Evolutionary conservation across 2,113 vertebrate species (phyloP).

Genomic region (Eublepharis macularius): DNA sequence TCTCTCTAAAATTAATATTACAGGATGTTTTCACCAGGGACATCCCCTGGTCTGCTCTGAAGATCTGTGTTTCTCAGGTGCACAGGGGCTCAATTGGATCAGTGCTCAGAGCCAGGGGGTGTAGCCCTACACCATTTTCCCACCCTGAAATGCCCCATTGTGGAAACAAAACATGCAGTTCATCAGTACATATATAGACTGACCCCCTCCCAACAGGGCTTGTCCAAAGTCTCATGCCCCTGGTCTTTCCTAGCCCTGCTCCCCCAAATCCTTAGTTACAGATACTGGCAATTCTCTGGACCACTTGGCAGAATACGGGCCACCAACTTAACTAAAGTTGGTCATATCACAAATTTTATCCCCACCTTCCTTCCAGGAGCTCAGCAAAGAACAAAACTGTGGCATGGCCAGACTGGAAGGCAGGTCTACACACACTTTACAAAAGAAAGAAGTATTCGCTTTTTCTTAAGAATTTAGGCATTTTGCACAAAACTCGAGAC

Average conservation of each 20-base stretch:
- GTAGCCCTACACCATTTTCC: no score
- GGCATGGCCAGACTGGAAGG: not conserved
- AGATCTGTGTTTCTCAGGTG: no score
- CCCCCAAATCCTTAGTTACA: not conserved
- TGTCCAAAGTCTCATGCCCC: not conserved
- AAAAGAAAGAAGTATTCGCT: not conserved
- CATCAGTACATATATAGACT: no score
- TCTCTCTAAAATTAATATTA: no score
- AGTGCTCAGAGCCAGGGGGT: no score
- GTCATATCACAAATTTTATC: not conserved
- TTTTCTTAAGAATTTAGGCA: not conserved
- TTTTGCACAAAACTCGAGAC: not conserved
- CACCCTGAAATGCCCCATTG: no score
- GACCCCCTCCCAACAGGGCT: not conserved
- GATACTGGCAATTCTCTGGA: not conserved
- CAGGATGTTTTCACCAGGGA: no score
- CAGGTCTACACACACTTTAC: not conserved
- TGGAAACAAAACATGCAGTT: no score
- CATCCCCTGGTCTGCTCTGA: no score
- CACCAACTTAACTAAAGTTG: not conserved
- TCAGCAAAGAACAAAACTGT: not conserved
- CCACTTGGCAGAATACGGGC: not conserved
- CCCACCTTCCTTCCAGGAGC: not conserved
- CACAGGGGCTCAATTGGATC: no score
- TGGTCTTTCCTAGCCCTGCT: not conserved